Conservation (phyloP, 2,113 vertebrate species). For the Gnathonemus longibarbis region DNA sequence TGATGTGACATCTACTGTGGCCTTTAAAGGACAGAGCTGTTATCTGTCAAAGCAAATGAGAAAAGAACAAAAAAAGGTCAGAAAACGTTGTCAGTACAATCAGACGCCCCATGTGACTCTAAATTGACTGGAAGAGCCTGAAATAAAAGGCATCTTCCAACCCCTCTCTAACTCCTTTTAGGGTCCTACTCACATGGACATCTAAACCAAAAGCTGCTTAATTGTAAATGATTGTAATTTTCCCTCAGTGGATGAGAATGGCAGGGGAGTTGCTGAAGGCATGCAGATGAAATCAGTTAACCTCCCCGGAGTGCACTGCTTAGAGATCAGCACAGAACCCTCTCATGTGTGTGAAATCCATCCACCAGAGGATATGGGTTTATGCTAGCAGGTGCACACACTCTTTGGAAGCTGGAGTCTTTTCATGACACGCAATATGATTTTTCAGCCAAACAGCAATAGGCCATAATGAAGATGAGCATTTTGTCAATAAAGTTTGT, state of each 20-base stretch:
- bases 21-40: conserved; percentile 17
- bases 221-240: neutral
- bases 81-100: neutral
- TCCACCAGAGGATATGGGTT: neutral
- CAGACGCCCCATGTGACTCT: neutral
- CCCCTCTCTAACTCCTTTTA: neutral
- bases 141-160: neutral
- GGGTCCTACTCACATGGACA: neutral
- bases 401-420: neutral
- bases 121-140: neutral
- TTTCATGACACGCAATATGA: neutral
- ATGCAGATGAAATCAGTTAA: neutral
- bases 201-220: neutral
- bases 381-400: neutral
- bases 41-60: conserved; percentile 16
- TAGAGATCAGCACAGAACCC: neutral
- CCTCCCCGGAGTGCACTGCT: neutral
- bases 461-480: neutral
- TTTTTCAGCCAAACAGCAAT: neutral
- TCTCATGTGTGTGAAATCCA: neutral
- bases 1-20: neutral
- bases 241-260: neutral
- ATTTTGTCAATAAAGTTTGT: neutral
- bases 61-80: conserved; percentile 5
- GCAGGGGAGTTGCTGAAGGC: neutral